Evolutionary conservation across 2,797 vertebrate genomes (phyloP), one percentile per base, ranked within the genome.

Genomic region (Poeciliopsis gracilis): DNA sequence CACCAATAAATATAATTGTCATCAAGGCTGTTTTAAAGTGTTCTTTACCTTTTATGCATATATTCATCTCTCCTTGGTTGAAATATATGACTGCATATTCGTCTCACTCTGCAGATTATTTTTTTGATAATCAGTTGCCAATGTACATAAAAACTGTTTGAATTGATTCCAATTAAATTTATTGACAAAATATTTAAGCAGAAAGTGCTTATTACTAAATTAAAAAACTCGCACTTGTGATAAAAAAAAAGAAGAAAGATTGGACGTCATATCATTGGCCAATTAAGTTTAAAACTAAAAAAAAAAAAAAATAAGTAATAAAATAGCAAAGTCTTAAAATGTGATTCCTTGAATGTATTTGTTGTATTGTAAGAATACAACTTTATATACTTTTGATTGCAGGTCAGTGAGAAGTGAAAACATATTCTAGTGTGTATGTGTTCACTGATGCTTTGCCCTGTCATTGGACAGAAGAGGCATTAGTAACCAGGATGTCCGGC

Each of bases 401-500:
- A 78, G 45, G 72, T 84, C 71, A 83, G 46, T 18, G 55, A 10
- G 38, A 53, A 53, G 49, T 23, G 49, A 51, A 20, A 73, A 45
- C 51, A 55, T 76, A 59, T 72, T 33, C 84, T 85, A 69, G 74
- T 76, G 41, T 63, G 36, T 81, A 55, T 53, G 20, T 82, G 33
- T 84, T 90, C 85, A 86, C 87, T 86, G 86, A 90, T 91, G 84
- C 86, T 53, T 53, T 1, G 11, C 79, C 51, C 41, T 30, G 66
- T 86, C 51, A 53, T 87, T 89, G 84, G 84, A 78, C 76, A 79
- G 74, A 75, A 86, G 76, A 88, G 84, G 92, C 90, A 90, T 77
- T 82, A 88, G 89, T 89, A 88, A 84, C 78, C 77, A 75, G 77
- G 81, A 89, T 84, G 87, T 88, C 84, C 91, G 86, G 88, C 87